Percentiles rank a stretch among this genome's conserved stretches.
Evolutionary conservation across 2,113 vertebrate genomes (phyloP).

Genomic region (pig (Sus scrofa)): T2T-Sscrofa CM000830.6:88471001-88471500

Average conservation of each 20-base stretch:
- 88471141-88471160: background rate
- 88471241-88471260: slow-evolving; percentile 83
- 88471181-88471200: slow-evolving; percentile 36
- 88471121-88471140: slow-evolving; percentile 48
- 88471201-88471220: slow-evolving; percentile 66
- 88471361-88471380: slow-evolving; percentile 80
- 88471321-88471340: slow-evolving; percentile 83
- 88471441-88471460: slow-evolving; percentile 70
- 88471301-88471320: slow-evolving; percentile 85
- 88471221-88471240: slow-evolving; percentile 57
- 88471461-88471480: slow-evolving; percentile 52
- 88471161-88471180: background rate
- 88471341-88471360: slow-evolving; percentile 80
- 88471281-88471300: slow-evolving; percentile 81
- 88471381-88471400: slow-evolving; percentile 71
- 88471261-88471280: slow-evolving; percentile 63
- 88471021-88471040: background rate
- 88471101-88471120: background rate
- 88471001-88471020: slow-evolving; percentile 17
- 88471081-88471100: slow-evolving; percentile 15
- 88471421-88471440: slow-evolving; percentile 61
- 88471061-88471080: slow-evolving; percentile 49
- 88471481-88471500: slow-evolving; percentile 66
- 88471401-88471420: slow-evolving; percentile 68
- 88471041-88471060: background rate